Percentiles rank a stretch among this genome's conserved stretches.
phyloP scores from a whole-genome alignment of 2,113 vertebrate species.

The Solenodon paradoxus region DNA sequence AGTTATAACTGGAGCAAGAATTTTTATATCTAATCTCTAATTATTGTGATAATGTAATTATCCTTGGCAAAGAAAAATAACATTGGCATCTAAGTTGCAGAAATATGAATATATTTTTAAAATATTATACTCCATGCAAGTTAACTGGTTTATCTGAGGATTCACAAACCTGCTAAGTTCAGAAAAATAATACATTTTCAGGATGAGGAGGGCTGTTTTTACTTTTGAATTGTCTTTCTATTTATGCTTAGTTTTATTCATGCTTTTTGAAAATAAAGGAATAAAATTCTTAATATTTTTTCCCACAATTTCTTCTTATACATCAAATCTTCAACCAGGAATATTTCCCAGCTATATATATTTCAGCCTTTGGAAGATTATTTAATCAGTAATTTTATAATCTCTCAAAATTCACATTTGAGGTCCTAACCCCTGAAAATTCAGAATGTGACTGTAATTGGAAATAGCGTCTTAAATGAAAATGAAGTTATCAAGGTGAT shows the following conservation, averaged over 20 bases:
- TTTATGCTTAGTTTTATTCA: conserved; percentile 8
- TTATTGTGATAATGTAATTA: background rate
- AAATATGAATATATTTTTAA: background rate
- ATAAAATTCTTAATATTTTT: background rate
- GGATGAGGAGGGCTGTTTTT: background rate
- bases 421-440: background rate
- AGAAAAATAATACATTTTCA: conserved; percentile 25
- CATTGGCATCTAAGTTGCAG: background rate
- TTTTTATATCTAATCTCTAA: background rate
- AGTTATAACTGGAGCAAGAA: background rate
- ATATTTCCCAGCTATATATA: background rate
- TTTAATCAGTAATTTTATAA: background rate
- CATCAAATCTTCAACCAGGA: background rate
- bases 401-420: background rate
- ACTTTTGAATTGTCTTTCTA: background rate
- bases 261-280: background rate
- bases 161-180: background rate
- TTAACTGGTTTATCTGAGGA: background rate
- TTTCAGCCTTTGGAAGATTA: background rate
- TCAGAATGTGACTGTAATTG: background rate
- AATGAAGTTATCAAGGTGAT: background rate
- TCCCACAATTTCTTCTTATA: background rate
- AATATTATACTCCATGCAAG: background rate
- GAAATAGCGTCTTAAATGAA: background rate
- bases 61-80: conserved; percentile 1